Base-by-base conservation (phyloP, 2,888 invertebrate genomes). In the Microctonus brassicae region DNA sequence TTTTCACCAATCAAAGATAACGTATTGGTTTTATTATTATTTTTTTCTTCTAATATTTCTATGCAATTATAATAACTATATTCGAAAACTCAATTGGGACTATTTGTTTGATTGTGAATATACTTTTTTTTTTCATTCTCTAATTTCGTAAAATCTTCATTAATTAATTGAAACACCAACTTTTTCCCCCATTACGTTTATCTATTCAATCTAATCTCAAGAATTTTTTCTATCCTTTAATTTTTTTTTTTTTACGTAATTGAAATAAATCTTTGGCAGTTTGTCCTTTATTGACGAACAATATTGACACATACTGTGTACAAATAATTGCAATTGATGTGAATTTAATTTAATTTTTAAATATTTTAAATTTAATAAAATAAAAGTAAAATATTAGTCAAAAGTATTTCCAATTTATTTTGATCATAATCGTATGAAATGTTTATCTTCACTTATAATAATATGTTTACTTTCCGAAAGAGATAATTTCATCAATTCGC, bases 211-310 rank as follows among this genome's bases (percentile, higher is more conserved):
- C 39, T 57, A 42, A 66, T 6, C 34, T 64, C 52, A 47, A 29
- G 33, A 64, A 29, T 64, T 26, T 53, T 22, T 26, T 53, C n/a
- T 22, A 64, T 64, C 47, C 29, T 29, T 11, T 52, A 22, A 10
- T 55, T 26, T 1, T 24, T 55, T 52, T 63, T 52, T 63, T 20
- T 42, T 55, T 33, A 47, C 17, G 47, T 47, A 47, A 65, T 17
- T 58, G 26, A 57, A 70, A 57, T 57, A 65, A 70, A 64, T 70
- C 70, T 70, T 70, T 70, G 70, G 70, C 70, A 70, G 64, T 70
- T 65, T 64, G 34, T 64, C 29, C 47, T 29, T 17, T 52, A 39
- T n/a, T 3, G 10, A 17, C 11, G n/a, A 62, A 42, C 10, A 62
- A 62, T 62, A 13, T 62, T 62, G 39, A 60, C 34, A 34, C 29